phyloP scores from a whole-genome alignment of 2,797 vertebrate species.

The Parotocinclus haroldoi region DNA sequence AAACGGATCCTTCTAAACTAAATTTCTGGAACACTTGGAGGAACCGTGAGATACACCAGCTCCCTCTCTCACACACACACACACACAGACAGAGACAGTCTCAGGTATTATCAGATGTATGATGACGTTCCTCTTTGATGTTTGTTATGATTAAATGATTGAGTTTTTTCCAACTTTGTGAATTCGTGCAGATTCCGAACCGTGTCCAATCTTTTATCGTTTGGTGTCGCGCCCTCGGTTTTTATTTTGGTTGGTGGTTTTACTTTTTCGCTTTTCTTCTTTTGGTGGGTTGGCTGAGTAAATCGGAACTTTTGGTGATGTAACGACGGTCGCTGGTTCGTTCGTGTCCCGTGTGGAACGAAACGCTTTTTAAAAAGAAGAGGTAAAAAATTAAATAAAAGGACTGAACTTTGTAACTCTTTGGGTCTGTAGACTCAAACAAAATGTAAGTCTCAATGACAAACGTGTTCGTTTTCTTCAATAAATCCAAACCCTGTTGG shows the following conservation, averaged over 20 bases:
- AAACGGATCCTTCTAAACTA: too few species aligned
- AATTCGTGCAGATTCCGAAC: slow-evolving; percentile 53
- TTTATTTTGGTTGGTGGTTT: not conserved
- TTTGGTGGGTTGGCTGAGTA: slow-evolving; percentile 55
- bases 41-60: slow-evolving; percentile 31
- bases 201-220: slow-evolving; percentile 24
- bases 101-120: slow-evolving; percentile 55
- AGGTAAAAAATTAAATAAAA: too few species aligned
- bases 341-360: slow-evolving; percentile 81
- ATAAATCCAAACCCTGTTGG: slow-evolving; percentile 75
- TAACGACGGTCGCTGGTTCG: slow-evolving; percentile 75
- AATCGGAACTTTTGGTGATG: slow-evolving; percentile 71
- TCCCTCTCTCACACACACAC: slow-evolving; percentile 24
- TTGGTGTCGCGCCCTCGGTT: slow-evolving; percentile 1
- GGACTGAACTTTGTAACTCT: slow-evolving; percentile 73
- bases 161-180: slow-evolving; percentile 51
- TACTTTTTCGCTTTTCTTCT: slow-evolving; percentile 33
- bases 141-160: slow-evolving; percentile 56
- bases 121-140: slow-evolving; percentile 42
- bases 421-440: slow-evolving; percentile 98
- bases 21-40: too few species aligned
- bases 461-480: slow-evolving; percentile 79
- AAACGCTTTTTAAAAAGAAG: slow-evolving; percentile 83
- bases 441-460: slow-evolving; percentile 99
- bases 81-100: slow-evolving; percentile 45